These are phyloP conservation scores for Pseudococcus viburni DNA, from an alignment of 2,888 invertebrate species.

Conservation along the genomic window DNA sequence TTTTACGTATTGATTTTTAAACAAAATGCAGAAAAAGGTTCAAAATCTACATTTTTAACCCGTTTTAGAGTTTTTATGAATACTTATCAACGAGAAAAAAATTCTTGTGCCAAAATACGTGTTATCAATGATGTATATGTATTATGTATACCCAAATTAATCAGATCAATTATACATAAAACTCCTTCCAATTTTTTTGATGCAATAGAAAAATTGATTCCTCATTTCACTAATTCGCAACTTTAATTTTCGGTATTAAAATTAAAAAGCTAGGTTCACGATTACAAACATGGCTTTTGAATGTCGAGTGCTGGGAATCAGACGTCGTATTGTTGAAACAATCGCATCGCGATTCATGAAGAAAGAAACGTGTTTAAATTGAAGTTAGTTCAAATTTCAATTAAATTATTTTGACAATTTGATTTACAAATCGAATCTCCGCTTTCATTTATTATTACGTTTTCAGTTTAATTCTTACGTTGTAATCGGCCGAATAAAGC, in stretches of 20 bases:
- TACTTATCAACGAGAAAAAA: neutral
- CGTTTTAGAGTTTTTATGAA: neutral
- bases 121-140: too few species aligned
- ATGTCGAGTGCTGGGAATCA: neutral
- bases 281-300: neutral
- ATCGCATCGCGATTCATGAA: constrained; percentile 23
- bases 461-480: constrained; percentile 56
- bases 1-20: neutral
- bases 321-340: constrained; percentile 3
- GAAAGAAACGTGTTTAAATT: constrained; percentile 48
- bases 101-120: neutral
- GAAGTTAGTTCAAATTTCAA: constrained; percentile 54
- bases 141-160: too few species aligned
- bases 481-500: constrained; percentile 62
- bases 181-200: too few species aligned
- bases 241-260: neutral
- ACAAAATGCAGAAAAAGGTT: neutral
- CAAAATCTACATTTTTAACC: neutral
- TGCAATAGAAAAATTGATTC: neutral
- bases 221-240: too few species aligned
- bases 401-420: constrained; percentile 57
- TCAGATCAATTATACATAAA: too few species aligned
- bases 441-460: constrained; percentile 49
- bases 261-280: neutral
- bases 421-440: constrained; percentile 49